These are phyloP conservation scores for human (Homo sapiens) DNA, from an alignment of 2,113 vertebrate genomes.

Conservation along the genomic window DNA sequence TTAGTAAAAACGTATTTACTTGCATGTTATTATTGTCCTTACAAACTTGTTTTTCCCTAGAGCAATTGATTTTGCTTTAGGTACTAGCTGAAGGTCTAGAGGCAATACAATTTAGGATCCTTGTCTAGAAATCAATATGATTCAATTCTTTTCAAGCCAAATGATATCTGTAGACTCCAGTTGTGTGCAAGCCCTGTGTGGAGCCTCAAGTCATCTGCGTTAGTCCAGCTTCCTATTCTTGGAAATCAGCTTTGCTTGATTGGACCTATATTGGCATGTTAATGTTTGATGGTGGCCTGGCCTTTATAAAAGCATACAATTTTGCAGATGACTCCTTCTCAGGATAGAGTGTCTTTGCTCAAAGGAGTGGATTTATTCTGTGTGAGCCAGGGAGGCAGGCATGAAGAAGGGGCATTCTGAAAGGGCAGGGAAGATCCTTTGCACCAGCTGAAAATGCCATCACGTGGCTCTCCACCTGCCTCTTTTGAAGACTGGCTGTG, in stretches of 20 bases:
- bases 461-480: not conserved
- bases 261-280: not conserved
- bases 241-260: not conserved
- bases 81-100: not conserved
- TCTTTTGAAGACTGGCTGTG: not conserved
- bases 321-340: not conserved
- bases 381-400: not conserved
- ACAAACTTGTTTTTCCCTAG: not conserved
- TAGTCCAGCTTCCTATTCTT: not conserved
- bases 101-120: not conserved
- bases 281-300: not conserved
- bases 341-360: not conserved
- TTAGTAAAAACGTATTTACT: slow-evolving; percentile 14
- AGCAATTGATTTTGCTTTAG: not conserved
- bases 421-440: not conserved
- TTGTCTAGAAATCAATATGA: not conserved
- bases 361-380: not conserved
- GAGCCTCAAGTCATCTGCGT: not conserved
- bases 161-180: not conserved
- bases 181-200: not conserved
- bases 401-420: not conserved
- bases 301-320: not conserved
- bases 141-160: not conserved
- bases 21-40: not conserved
- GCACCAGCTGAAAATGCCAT: not conserved